A percentile compares a stretch with the other conserved stretches of the same genome.
Conservation (phyloP, 2,797 vertebrate genomes). For the Megaceryle alcyon region DNA sequence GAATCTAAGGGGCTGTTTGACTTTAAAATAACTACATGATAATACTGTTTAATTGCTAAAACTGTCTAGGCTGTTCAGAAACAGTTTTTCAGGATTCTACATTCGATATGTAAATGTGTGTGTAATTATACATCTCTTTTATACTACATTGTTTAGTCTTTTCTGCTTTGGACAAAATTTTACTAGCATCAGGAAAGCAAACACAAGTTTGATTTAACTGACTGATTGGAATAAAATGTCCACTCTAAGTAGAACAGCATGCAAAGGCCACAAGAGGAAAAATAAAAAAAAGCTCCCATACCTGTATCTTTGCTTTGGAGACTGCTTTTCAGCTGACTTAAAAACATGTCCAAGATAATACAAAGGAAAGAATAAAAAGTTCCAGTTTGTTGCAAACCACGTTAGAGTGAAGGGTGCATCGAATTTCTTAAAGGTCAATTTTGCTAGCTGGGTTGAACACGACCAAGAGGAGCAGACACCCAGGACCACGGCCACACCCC, state of each 20-base stretch:
- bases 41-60: neutral
- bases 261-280: neutral
- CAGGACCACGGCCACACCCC: constrained; percentile 90
- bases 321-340: constrained; percentile 91
- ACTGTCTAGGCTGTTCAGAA: neutral
- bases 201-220: neutral
- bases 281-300: constrained; percentile 70
- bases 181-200: neutral
- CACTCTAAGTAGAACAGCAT: neutral
- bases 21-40: neutral
- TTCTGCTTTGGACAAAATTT: neutral
- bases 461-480: constrained; percentile 95
- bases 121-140: neutral
- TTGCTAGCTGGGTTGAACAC: constrained; percentile 93
- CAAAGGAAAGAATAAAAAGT: constrained; percentile 93
- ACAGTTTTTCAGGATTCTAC: neutral
- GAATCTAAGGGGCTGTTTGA: neutral
- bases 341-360: constrained; percentile 93
- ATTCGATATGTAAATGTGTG: neutral
- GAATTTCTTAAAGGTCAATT: constrained; percentile 88
- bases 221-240: neutral
- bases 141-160: neutral
- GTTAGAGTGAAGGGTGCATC: constrained; percentile 95
- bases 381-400: constrained; percentile 97
- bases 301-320: constrained; percentile 92